Evolutionary conservation across 2,797 vertebrate genomes (phyloP).

Genomic region (Gymnodraco acuticeps): DNA sequence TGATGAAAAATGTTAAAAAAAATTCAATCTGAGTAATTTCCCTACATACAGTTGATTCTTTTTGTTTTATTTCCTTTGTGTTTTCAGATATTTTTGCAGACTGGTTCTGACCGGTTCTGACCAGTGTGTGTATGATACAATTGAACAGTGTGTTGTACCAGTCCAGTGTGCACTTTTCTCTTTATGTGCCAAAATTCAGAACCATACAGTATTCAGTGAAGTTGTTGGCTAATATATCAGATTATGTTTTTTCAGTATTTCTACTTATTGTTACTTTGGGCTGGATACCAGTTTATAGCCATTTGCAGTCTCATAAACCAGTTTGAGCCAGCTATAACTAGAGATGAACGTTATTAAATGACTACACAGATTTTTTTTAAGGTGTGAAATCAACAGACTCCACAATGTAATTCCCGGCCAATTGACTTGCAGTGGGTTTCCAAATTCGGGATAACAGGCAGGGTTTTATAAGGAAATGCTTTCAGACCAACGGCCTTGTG

Average conservation of each 20-base stretch:
- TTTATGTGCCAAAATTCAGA: conserved; percentile 36
- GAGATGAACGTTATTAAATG: neutral
- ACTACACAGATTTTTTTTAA: neutral
- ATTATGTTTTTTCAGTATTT: conserved; percentile 23
- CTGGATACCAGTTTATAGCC: conserved; percentile 7
- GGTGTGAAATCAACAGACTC: neutral
- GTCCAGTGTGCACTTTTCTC: conserved; percentile 31
- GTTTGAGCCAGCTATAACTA: neutral
- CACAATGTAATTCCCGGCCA: no score
- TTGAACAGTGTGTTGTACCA: conserved; percentile 30
- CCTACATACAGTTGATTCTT: neutral
- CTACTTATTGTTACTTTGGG: conserved; percentile 13
- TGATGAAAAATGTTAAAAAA: conserved; percentile 11
- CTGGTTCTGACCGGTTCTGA: conserved; percentile 1
- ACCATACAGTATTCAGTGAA: conserved; percentile 15
- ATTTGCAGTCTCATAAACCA: conserved; percentile 4
- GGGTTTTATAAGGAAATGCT: no score
- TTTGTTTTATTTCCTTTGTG: conserved; percentile 12
- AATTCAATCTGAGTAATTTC: conserved; percentile 2
- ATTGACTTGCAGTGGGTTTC: no score
- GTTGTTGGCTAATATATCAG: conserved; percentile 19
- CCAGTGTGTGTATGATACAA: conserved; percentile 17
- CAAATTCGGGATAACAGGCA: no score
- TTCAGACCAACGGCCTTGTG: no score
- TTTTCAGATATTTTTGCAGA: conserved; percentile 11